phyloP scores from a whole-genome alignment of 2,113 vertebrate genomes.

The Zootoca vivipara region DNA sequence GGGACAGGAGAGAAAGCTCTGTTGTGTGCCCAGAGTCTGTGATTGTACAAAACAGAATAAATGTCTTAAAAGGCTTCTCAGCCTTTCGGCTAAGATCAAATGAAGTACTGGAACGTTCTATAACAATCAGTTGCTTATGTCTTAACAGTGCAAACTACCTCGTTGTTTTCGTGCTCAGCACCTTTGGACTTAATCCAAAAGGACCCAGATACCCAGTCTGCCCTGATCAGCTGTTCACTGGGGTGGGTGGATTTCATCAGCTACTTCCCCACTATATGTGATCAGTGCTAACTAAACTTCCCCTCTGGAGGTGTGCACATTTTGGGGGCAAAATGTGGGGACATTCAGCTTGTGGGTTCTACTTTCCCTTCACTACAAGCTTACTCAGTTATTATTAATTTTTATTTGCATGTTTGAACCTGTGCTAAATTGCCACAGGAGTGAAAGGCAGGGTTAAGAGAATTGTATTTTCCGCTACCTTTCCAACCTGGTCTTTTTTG shows the following conservation, averaged over 20 bases:
- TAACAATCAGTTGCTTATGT: conserved; percentile 9
- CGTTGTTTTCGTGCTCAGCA: conserved; percentile 48
- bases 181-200: neutral
- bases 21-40: no score
- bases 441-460: neutral
- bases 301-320: neutral
- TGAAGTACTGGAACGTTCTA: conserved; percentile 54
- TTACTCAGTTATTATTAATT: neutral
- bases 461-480: neutral
- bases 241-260: neutral
- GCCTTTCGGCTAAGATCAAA: no score
- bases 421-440: neutral
- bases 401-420: neutral
- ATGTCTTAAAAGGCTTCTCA: neutral
- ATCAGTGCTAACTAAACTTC: neutral
- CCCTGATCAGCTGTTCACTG: neutral
- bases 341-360: neutral
- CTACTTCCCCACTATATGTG: neutral
- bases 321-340: neutral
- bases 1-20: no score
- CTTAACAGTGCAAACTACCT: conserved; percentile 72
- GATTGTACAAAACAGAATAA: conserved; percentile 35
- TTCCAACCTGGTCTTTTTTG: neutral
- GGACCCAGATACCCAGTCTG: neutral
- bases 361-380: neutral